A percentile compares a stretch with the other conserved stretches of the same genome.
Conservation (phyloP, 1,140 invertebrate genomes). For the Aphaenogaster rudis region DNA sequence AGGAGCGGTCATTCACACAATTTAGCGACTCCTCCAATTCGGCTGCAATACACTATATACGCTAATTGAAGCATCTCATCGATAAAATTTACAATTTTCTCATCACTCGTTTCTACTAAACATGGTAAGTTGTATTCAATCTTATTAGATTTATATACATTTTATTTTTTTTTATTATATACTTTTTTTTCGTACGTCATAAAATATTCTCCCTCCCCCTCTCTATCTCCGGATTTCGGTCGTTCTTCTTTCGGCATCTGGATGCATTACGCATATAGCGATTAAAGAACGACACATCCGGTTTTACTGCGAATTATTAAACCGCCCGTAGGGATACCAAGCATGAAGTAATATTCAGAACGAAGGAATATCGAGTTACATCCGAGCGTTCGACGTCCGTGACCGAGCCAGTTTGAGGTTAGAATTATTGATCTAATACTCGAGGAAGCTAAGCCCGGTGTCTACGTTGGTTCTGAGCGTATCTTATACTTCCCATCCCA, state of each 20-base stretch:
- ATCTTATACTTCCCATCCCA: slow-evolving; percentile 83
- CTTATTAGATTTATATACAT: neutral
- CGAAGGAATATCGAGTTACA: slow-evolving; percentile 78
- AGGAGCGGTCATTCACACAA: neutral
- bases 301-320: slow-evolving; percentile 66
- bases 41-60: neutral
- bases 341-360: slow-evolving; percentile 63
- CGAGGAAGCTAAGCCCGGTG: slow-evolving; percentile 84
- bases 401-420: slow-evolving; percentile 81
- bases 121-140: slow-evolving; percentile 21
- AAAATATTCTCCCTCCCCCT: neutral
- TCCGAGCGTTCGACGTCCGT: slow-evolving; percentile 73
- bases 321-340: slow-evolving; percentile 34
- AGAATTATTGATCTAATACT: slow-evolving; percentile 88
- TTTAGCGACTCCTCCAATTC: neutral
- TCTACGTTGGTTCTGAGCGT: slow-evolving; percentile 82
- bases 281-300: slow-evolving; percentile 54
- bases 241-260: neutral
- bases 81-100: slow-evolving; percentile 4
- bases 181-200: too few species aligned
- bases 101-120: neutral
- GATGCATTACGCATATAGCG: neutral
- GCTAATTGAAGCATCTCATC: slow-evolving; percentile 12
- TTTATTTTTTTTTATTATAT: neutral
- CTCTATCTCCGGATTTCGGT: neutral